Evolutionary conservation across 2,888 invertebrate genomes (phyloP).

Genomic region (Aleiodes alternator): DNA sequence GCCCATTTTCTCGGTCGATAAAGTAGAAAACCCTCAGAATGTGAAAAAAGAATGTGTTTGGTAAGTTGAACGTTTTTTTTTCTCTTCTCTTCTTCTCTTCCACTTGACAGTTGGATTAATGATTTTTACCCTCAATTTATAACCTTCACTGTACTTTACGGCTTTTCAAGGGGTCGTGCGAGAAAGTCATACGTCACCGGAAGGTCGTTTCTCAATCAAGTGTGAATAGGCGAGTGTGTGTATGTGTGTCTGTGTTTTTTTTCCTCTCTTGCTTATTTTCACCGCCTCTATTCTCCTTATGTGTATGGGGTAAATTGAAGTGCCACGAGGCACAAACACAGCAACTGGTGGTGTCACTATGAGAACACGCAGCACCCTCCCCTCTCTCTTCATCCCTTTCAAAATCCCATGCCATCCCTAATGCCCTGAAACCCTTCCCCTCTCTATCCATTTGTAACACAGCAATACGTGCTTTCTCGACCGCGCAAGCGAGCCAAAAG

Average conservation of each 20-base stretch:
- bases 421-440: too few relatives aligned
- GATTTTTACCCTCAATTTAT: constrained; percentile 51
- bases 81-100: constrained; percentile 10
- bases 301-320: neutral
- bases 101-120: constrained; percentile 49
- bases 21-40: neutral
- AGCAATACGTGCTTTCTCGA: constrained; percentile 35
- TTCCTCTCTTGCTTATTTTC: constrained; percentile 11
- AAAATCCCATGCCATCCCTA: constrained; percentile 11
- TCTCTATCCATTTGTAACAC: neutral
- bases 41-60: constrained; percentile 13
- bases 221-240: constrained; percentile 27
- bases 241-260: constrained; percentile 25
- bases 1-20: neutral
- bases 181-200: constrained; percentile 53
- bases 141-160: constrained; percentile 37
- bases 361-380: constrained; percentile 45
- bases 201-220: constrained; percentile 54
- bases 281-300: constrained; percentile 7
- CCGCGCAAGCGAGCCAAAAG: constrained; percentile 45
- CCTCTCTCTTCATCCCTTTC: neutral
- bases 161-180: constrained; percentile 35
- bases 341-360: constrained; percentile 54
- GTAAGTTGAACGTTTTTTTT: constrained; percentile 24
- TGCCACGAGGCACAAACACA: constrained; percentile 53